Conservation (phyloP, 1,140 invertebrate species). For the Tetragnatha versicolor region DNA sequence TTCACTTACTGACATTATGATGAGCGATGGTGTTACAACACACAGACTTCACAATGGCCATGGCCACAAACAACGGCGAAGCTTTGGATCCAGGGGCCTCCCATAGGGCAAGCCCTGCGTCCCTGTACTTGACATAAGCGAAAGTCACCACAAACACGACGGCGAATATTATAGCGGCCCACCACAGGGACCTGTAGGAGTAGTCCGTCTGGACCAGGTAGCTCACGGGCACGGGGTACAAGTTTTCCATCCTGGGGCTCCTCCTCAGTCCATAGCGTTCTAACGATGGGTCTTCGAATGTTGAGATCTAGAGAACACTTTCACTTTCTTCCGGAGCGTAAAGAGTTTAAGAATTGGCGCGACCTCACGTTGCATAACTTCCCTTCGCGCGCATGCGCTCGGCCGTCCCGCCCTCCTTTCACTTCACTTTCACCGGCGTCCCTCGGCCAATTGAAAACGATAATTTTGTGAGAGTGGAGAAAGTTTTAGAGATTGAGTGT, state of each 20-base stretch:
- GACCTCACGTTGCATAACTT: background rate
- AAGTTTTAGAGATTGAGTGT: no score
- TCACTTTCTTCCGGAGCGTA: background rate
- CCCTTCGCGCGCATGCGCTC: slow-evolving; percentile 17
- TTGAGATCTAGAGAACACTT: slow-evolving; percentile 31
- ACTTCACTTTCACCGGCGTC: slow-evolving; percentile 10
- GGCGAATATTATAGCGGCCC: slow-evolving; percentile 20
- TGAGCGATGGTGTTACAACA: slow-evolving; percentile 31
- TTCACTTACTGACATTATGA: slow-evolving; percentile 50
- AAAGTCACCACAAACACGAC: slow-evolving; percentile 15
- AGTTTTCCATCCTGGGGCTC: background rate
- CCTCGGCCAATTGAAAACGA: slow-evolving; percentile 9
- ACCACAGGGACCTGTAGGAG: slow-evolving; percentile 35
- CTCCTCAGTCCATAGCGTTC: background rate
- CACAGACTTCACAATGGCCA: slow-evolving; percentile 27
- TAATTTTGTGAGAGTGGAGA: no score
- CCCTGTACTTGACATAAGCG: slow-evolving; percentile 21
- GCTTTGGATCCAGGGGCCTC: slow-evolving; percentile 38
- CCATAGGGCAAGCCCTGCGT: background rate
- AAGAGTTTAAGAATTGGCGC: slow-evolving; percentile 41
- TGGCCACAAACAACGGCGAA: slow-evolving; percentile 7
- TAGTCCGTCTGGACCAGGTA: slow-evolving; percentile 11
- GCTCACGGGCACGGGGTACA: slow-evolving; percentile 15
- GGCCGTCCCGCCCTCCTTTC: slow-evolving; percentile 31
- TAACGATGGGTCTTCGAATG: background rate